These are phyloP conservation scores for Oscheius sp. DNA, from an alignment of 2,888 invertebrate genomes.

Conservation along the genomic window DNA sequence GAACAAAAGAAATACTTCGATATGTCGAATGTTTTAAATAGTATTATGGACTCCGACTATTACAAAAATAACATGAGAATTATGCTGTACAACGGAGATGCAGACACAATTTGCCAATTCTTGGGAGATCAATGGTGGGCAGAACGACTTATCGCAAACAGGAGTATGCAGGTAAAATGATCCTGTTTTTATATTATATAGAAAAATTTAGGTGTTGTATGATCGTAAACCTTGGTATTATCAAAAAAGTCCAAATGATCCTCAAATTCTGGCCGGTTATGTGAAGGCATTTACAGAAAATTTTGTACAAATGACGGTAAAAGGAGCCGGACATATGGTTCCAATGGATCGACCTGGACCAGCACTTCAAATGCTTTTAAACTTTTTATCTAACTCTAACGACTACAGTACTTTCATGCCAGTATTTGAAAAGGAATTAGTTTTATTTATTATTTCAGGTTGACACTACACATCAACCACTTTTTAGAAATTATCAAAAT, in stretches of 20 bases:
- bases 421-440: no score
- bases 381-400: constrained; percentile 47
- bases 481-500: constrained; percentile 17
- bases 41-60: constrained; percentile 35
- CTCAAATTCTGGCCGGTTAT: constrained; percentile 42
- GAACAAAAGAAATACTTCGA: constrained; percentile 51
- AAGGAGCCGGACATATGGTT: constrained; percentile 52
- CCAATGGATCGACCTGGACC: constrained; percentile 57
- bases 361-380: constrained; percentile 58
- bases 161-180: constrained; percentile 37
- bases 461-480: constrained; percentile 33
- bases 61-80: constrained; percentile 44
- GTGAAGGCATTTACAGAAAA: constrained; percentile 42
- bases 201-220: neutral
- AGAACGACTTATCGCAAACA: constrained; percentile 34
- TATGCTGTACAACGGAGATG: constrained; percentile 54
- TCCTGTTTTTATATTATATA: no score
- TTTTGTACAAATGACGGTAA: constrained; percentile 45
- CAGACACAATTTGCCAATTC: constrained; percentile 53
- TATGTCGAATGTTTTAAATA: constrained; percentile 43
- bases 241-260: constrained; percentile 11
- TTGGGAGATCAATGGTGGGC: constrained; percentile 53
- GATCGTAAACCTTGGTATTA: constrained; percentile 44
- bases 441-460: constrained; percentile 36
- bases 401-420: constrained; percentile 48